A percentile compares a stretch with the other conserved stretches of the same genome.
Conservation (phyloP, 2,113 vertebrate species). For the Sisor rabdophorus region DNA sequence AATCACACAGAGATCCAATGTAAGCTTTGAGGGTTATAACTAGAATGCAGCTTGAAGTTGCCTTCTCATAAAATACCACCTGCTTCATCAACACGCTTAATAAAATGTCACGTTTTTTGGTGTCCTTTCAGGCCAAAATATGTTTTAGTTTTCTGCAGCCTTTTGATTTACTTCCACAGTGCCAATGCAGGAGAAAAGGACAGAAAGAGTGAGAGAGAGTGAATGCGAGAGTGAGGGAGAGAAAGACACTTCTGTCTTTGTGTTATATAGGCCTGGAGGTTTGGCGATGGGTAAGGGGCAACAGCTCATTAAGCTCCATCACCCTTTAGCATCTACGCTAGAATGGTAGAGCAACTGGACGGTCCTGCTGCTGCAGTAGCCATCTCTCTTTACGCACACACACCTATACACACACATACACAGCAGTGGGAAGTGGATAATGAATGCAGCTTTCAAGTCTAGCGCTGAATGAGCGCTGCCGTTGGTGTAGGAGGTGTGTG, state of each 20-base stretch:
- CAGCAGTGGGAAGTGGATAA: conserved; percentile 40
- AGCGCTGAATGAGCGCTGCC: conserved; percentile 18
- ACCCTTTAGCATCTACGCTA: conserved; percentile 54
- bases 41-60: background rate
- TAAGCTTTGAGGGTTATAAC: background rate
- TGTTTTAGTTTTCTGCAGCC: background rate
- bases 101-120: background rate
- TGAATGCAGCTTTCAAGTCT: conserved; percentile 32
- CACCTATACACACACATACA: conserved; percentile 26
- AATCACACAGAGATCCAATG: background rate
- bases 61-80: background rate
- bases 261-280: conserved; percentile 51
- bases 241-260: conserved; percentile 42
- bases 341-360: conserved; percentile 39
- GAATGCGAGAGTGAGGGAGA: background rate
- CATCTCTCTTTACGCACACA: no score
- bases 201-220: conserved; percentile 12
- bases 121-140: background rate
- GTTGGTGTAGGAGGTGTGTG: conserved; percentile 24
- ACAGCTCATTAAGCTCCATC: conserved; percentile 63
- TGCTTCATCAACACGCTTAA: background rate
- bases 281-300: conserved; percentile 47
- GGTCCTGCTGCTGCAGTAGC: conserved; percentile 10
- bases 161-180: conserved; percentile 38
- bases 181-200: conserved; percentile 53